Percentiles rank a stretch among this genome's conserved stretches.
Conservation (phyloP, 1,140 invertebrate genomes). For the Trissolcus basalis region DNA sequence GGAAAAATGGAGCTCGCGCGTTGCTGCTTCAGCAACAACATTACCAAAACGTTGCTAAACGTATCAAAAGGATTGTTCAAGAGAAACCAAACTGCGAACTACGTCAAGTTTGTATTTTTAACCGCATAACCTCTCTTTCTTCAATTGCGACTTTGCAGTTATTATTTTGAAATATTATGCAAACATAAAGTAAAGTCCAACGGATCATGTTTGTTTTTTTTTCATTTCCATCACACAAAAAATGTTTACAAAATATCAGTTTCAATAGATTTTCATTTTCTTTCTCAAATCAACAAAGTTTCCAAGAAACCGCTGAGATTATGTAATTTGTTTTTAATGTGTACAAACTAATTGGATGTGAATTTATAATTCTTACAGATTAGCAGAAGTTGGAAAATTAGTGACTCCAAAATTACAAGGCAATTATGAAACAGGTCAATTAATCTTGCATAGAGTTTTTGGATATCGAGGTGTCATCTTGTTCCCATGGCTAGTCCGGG, state of each 20-base stretch:
- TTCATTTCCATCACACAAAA: neutral
- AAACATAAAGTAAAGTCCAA: slow-evolving; percentile 1
- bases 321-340: too few relatives aligned
- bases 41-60: slow-evolving; percentile 61
- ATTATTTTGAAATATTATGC: slow-evolving; percentile 7
- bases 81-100: slow-evolving; percentile 59
- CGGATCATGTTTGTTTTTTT: neutral
- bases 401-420: slow-evolving; percentile 89
- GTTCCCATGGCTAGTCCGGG: slow-evolving; percentile 95
- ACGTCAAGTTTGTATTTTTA: slow-evolving; percentile 64
- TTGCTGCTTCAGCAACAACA: slow-evolving; percentile 51
- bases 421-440: slow-evolving; percentile 95
- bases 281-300: too few relatives aligned
- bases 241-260: too few relatives aligned
- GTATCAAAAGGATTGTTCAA: slow-evolving; percentile 56
- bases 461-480: slow-evolving; percentile 96
- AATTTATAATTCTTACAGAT: slow-evolving; percentile 72
- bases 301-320: too few relatives aligned
- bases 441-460: slow-evolving; percentile 96
- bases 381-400: slow-evolving; percentile 87
- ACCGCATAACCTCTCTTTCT: neutral
- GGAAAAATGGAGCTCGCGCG: slow-evolving; percentile 66
- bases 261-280: too few relatives aligned
- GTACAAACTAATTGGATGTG: too few relatives aligned
- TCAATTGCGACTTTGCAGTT: neutral